Conservation (phyloP, 2,888 invertebrate species). For the Gandaritis pyraliata region DNA sequence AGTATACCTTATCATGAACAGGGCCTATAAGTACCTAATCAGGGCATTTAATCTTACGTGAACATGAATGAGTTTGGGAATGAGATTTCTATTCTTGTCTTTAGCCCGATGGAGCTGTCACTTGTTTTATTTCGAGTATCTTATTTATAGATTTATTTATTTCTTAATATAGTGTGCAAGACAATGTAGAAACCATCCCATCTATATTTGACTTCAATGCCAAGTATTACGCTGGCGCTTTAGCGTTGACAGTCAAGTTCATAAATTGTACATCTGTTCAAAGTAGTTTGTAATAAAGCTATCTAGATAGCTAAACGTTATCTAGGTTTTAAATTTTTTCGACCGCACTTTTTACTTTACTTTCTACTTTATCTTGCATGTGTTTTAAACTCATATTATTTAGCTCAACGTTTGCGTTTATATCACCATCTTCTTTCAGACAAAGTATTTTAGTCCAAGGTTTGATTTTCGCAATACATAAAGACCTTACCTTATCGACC, state of each 20-base stretch:
- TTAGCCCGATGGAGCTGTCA: slow-evolving; percentile 63
- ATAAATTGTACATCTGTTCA: slow-evolving; percentile 32
- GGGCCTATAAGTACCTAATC: background rate
- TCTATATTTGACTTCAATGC: slow-evolving; percentile 34
- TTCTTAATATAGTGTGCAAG: slow-evolving; percentile 50
- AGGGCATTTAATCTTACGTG: slow-evolving; percentile 4
- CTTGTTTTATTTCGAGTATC: slow-evolving; percentile 41
- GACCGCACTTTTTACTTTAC: background rate
- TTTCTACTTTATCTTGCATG: slow-evolving; percentile 46
- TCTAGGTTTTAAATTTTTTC: background rate
- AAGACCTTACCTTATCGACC: slow-evolving; percentile 93
- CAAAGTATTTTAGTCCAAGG: slow-evolving; percentile 13
- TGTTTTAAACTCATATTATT: slow-evolving; percentile 40
- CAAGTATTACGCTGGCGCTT: slow-evolving; percentile 34
- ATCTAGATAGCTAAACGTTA: background rate
- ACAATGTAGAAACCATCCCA: slow-evolving; percentile 51
- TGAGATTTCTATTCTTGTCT: slow-evolving; percentile 13
- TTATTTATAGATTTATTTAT: slow-evolving; percentile 36
- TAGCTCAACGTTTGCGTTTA: slow-evolving; percentile 57
- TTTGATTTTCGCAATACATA: slow-evolving; percentile 7
- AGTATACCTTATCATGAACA: background rate
- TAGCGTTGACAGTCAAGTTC: slow-evolving; percentile 26
- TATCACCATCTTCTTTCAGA: slow-evolving; percentile 63
- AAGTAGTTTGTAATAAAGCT: slow-evolving; percentile 17
- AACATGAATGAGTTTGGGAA: slow-evolving; percentile 9